Conservation (phyloP, 2,797 vertebrate genomes). For the Parambassis ranga region DNA sequence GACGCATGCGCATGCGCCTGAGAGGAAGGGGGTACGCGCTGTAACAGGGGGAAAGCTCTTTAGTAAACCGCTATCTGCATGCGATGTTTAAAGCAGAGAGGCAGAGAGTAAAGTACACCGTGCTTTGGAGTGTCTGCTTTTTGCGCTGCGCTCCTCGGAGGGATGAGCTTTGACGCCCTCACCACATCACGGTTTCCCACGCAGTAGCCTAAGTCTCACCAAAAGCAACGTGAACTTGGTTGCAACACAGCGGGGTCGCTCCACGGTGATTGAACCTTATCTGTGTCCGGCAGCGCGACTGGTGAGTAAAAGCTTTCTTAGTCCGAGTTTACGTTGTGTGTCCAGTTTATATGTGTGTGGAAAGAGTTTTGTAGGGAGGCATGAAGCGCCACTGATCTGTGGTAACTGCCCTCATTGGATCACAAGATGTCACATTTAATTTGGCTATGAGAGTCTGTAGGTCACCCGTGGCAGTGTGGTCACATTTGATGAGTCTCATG, state of each 20-base stretch:
- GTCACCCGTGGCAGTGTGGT: background rate
- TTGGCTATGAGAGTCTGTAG: background rate
- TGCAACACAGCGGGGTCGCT: slow-evolving; percentile 30
- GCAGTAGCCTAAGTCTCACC: slow-evolving; percentile 6
- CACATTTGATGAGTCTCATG: too few relatives aligned
- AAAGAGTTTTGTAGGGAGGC: background rate
- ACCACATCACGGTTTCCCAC: background rate
- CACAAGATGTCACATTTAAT: slow-evolving; percentile 13
- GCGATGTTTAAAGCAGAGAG: background rate
- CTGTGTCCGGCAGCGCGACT: slow-evolving; percentile 18
- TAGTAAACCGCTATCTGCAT: slow-evolving; percentile 6
- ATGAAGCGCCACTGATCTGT: background rate
- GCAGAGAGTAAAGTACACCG: background rate
- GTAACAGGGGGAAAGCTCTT: slow-evolving; percentile 2
- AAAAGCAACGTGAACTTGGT: slow-evolving; percentile 45
- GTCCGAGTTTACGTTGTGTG: too few relatives aligned
- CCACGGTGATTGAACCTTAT: slow-evolving; percentile 27
- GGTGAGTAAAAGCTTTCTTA: slow-evolving; percentile 51
- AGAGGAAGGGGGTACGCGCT: slow-evolving; percentile 12
- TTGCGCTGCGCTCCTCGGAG: background rate
- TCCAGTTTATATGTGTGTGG: background rate
- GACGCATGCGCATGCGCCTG: slow-evolving; percentile 55
- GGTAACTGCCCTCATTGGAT: slow-evolving; percentile 2
- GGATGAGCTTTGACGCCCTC: background rate
- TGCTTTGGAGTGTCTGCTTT: background rate